phyloP scores from a whole-genome alignment of 1,140 invertebrate species.

The Drosophila kanapiae region DNA sequence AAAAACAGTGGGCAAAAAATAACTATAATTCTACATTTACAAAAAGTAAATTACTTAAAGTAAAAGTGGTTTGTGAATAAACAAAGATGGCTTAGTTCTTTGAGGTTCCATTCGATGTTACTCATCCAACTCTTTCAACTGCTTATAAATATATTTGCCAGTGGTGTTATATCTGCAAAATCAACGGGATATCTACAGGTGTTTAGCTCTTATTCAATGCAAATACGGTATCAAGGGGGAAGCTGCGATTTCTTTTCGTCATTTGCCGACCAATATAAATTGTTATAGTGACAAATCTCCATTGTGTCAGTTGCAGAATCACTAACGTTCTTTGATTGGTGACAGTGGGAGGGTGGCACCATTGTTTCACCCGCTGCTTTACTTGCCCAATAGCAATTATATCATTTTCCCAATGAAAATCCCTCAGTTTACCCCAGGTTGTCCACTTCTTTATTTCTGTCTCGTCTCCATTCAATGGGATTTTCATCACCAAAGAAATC shows the following conservation, averaged over 20 bases:
- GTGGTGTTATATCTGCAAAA: not conserved
- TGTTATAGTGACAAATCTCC: conserved; percentile 11
- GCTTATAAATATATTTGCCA: too few relatives aligned
- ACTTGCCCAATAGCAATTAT: conserved; percentile 30
- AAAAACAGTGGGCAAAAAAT: not conserved
- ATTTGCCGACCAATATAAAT: conserved; percentile 12
- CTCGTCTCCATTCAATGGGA: conserved; percentile 26
- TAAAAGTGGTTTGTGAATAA: too few relatives aligned
- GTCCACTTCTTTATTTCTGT: conserved; percentile 25
- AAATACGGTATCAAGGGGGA: too few relatives aligned
- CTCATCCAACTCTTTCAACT: too few relatives aligned
- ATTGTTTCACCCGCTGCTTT: conserved; percentile 23
- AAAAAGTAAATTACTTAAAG: too few relatives aligned
- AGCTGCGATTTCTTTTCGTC: not conserved
- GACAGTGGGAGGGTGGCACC: conserved; percentile 23
- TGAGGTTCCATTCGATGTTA: too few relatives aligned
- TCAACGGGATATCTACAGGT: not conserved
- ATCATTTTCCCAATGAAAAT: conserved; percentile 46
- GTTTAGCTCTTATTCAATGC: not conserved
- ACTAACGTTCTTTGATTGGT: conserved; percentile 41
- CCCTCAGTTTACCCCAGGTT: not conserved
- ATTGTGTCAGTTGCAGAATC: conserved; percentile 30
- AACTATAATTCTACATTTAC: not conserved
- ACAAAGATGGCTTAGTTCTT: too few relatives aligned
- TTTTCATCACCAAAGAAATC: conserved; percentile 1